Evolutionary conservation across 2,113 vertebrate species (phyloP).

Genomic region (Platanista minor): DNA sequence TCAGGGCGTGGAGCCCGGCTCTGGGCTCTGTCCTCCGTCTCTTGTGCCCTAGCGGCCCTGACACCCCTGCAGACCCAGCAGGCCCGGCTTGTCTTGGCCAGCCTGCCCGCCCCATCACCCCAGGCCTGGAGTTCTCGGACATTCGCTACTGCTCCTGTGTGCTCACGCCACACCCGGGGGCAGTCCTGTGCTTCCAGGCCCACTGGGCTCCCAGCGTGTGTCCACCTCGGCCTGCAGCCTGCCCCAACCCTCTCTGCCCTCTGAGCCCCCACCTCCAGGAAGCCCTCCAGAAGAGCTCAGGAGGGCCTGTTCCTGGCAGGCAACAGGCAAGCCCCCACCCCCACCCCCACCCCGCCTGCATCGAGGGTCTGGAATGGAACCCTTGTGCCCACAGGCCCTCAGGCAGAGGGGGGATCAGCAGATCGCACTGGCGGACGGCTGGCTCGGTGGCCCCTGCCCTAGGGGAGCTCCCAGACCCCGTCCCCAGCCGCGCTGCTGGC

Average conservation of each 20-base stretch:
- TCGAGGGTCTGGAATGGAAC: not conserved
- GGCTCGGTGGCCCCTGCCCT: not conserved
- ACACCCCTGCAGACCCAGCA: not conserved
- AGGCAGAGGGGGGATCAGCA: not conserved
- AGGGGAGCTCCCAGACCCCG: not conserved
- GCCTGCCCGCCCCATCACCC: not conserved
- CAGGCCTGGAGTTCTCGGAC: not conserved
- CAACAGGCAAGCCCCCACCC: not conserved
- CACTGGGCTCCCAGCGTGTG: not conserved
- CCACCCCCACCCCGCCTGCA: rapidly evolving
- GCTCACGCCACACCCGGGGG: not conserved
- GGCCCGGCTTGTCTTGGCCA: slow-evolving; percentile 41
- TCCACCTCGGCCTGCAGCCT: not conserved
- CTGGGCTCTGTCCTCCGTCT: slow-evolving; percentile 13
- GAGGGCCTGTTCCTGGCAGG: not conserved
- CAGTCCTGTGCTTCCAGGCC: not conserved
- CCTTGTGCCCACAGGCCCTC: not conserved
- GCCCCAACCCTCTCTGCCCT: not conserved
- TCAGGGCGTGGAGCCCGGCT: not conserved
- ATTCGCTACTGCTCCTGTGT: not conserved
- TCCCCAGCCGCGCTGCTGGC: not conserved
- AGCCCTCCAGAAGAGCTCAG: not conserved
- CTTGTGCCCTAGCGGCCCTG: not conserved
- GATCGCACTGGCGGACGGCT: rapidly evolving
- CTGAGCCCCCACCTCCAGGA: not conserved